Evolutionary conservation across 2,113 vertebrate species (phyloP).

Genomic region (Microtus pennsylvanicus): DNA sequence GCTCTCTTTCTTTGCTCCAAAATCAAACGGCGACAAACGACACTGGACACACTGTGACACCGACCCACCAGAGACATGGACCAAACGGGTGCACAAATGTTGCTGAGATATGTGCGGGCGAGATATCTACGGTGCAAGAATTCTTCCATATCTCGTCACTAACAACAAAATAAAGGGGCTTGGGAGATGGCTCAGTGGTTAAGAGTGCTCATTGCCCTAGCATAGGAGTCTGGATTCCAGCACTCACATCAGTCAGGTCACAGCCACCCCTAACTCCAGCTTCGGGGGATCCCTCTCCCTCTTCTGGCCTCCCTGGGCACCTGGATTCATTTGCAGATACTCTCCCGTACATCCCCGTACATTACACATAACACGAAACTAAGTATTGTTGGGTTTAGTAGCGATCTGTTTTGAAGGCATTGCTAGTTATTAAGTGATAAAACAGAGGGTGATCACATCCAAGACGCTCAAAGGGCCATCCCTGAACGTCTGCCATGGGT

Average conservation of each 20-base stretch:
- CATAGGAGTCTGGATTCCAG: not conserved
- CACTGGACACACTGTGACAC: not conserved
- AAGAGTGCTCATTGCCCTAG: not conserved
- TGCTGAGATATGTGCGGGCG: no score
- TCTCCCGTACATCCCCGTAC: no score
- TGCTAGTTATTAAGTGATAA: not conserved
- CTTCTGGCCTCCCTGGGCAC: not conserved
- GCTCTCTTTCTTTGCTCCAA: not conserved
- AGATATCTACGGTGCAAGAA: not conserved
- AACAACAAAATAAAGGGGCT: not conserved
- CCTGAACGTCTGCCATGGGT: not conserved
- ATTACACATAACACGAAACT: not conserved
- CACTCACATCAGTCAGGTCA: not conserved
- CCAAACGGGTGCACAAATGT: fast-evolving
- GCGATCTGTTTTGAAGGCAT: slow-evolving; percentile 1
- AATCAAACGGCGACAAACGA: not conserved
- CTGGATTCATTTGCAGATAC: not conserved
- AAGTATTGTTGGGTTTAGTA: not conserved
- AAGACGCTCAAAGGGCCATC: not conserved
- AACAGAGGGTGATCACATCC: not conserved
- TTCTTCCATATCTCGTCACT: not conserved
- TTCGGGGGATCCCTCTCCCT: not conserved
- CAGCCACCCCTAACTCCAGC: not conserved
- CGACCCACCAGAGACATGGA: not conserved
- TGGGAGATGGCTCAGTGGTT: not conserved